These are phyloP conservation scores for Rhineura floridana DNA, from an alignment of 2,113 vertebrate genomes.

Conservation along the genomic window DNA sequence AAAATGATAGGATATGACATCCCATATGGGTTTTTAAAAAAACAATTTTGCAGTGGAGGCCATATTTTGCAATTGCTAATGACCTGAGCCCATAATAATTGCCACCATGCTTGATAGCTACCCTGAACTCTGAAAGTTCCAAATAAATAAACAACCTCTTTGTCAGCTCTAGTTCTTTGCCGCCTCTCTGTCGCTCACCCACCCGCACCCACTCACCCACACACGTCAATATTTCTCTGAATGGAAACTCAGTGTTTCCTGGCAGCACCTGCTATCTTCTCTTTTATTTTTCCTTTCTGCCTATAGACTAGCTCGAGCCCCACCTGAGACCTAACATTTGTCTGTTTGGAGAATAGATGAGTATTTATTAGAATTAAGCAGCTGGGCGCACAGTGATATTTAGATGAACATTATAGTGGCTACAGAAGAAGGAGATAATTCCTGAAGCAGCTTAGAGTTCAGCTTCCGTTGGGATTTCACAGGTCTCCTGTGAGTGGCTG, in stretches of 20 bases:
- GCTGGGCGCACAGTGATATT: constrained; percentile 84
- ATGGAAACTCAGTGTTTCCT: not conserved
- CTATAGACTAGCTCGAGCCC: constrained; percentile 36
- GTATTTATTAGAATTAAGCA: constrained; percentile 79
- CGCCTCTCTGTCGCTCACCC: not conserved
- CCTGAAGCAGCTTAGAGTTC: constrained; percentile 56
- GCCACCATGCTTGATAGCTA: not conserved
- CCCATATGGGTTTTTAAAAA: not conserved
- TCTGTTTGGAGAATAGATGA: constrained; percentile 74
- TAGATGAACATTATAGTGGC: constrained; percentile 81
- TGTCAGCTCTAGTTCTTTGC: not conserved
- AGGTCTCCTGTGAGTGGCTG: constrained; percentile 71
- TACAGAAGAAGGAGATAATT: constrained; percentile 71
- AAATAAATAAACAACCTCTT: not conserved
- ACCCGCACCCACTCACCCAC: not conserved
- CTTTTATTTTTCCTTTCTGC: constrained; percentile 20
- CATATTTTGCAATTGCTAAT: not conserved
- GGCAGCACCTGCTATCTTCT: not conserved
- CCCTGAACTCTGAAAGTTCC: not conserved
- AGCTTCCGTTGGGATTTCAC: constrained; percentile 65
- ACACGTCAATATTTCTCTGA: too few relatives aligned
- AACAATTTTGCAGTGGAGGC: not conserved
- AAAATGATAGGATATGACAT: not conserved
- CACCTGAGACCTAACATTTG: constrained; percentile 79
- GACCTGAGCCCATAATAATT: not conserved